Base-by-base conservation (phyloP, 2,797 vertebrate genomes). In the Paratrypauchen microcephalus region DNA sequence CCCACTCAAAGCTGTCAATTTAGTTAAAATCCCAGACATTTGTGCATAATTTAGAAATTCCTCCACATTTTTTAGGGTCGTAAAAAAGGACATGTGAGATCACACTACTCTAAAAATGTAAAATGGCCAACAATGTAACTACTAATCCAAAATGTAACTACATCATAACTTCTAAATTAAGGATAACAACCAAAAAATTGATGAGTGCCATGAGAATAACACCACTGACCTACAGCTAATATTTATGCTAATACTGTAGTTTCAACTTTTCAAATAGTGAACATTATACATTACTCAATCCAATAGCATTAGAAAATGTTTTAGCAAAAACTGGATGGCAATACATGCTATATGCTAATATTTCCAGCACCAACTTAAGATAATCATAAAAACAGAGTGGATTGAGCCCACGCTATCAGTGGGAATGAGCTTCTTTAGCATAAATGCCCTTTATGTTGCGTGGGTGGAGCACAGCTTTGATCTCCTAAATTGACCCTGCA, bases 401-500 rank as follows among this genome's bases (percentile, higher is more conserved):
- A 71, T 76, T 89, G 76, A 77, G 73, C 69, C 0, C 58, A 3
- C 77, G 60, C 73, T 66, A 71, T 80, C 30, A n/a, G 66, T 68
- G 66, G 74, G 75, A 80, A 72, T 55, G 79, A 75, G 63, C 68
- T 60, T 19, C 30, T 60, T 36, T 57, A 11, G 68, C 26, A 60
- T 39, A 59, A 36, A 77, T 13, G 63, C 60, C 60, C 54, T 39
- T 75, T 28, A 63, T 77, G 79, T 77, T 82, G 73, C 5, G 21
- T 32, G 77, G 84, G 77, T 68, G 78, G 79, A 76, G 80, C 24
- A 74, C 58, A 12, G 47, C 85, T 91, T 90, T 90, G 89, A 92
- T 92, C 86, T 82, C 30, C 16, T 81, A 90, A 90, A 91, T 84
- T 82, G 83, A 82, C 73, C 80, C 74, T 82, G 74, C 73, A 71